phyloP scores from a whole-genome alignment of 2,797 vertebrate species.

The Pithecia hirsuta region DNA sequence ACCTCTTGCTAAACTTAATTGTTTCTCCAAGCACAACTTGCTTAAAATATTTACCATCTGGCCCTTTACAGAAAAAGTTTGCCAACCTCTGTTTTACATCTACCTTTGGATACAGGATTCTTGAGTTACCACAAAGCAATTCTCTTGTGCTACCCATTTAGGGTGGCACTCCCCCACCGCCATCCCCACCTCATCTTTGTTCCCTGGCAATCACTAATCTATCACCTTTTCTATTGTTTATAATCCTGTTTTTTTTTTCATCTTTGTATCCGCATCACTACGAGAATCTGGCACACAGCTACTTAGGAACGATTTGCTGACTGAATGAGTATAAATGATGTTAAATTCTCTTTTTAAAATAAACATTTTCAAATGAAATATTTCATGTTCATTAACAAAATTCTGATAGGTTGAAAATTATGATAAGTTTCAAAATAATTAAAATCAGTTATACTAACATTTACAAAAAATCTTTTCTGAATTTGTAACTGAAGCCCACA shows the following conservation, averaged over 20 bases:
- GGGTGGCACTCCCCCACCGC: background rate
- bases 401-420: conserved; percentile 20
- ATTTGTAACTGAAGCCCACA: background rate
- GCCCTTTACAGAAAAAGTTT: background rate
- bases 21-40: background rate
- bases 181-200: background rate
- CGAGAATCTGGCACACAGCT: background rate
- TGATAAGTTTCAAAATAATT: conserved; percentile 18
- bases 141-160: background rate
- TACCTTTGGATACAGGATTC: background rate
- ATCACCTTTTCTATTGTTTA: background rate
- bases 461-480: conserved; percentile 18
- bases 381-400: background rate
- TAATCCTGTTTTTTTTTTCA: background rate
- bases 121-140: background rate
- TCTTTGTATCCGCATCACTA: background rate
- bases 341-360: background rate
- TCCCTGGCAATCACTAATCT: background rate
- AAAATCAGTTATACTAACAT: background rate
- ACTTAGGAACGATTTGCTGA: conserved; percentile 23
- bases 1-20: background rate
- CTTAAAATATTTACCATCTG: background rate
- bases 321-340: background rate
- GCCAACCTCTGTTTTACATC: background rate
- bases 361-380: background rate